Conservation (phyloP, 2,888 invertebrate species). For the Punctoribates punctum region DNA sequence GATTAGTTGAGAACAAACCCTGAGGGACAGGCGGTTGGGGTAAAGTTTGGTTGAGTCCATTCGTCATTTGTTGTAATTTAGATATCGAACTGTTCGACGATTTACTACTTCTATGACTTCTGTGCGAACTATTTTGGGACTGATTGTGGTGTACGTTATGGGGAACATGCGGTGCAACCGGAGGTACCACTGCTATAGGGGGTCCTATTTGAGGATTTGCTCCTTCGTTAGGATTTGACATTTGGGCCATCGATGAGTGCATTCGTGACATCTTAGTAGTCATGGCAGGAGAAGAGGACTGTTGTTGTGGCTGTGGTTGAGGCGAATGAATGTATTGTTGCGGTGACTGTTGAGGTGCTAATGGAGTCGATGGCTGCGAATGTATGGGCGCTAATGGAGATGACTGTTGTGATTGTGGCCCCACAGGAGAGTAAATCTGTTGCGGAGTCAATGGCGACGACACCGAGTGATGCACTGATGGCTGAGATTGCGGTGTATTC, state of each 20-base stretch:
- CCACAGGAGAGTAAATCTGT: conserved; percentile 22
- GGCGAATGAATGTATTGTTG: conserved; percentile 28
- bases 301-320: conserved; percentile 18
- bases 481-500: conserved; percentile 30
- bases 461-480: neutral
- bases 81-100: conserved; percentile 23
- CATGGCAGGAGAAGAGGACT: conserved; percentile 10
- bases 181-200: neutral
- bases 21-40: neutral
- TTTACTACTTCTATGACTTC: conserved; percentile 21
- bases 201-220: neutral
- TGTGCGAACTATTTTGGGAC: neutral
- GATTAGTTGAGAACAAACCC: neutral
- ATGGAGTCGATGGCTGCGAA: conserved; percentile 29
- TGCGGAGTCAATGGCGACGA: conserved; percentile 28
- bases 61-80: conserved; percentile 30
- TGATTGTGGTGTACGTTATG: neutral
- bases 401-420: neutral
- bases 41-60: conserved; percentile 14
- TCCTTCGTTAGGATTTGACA: neutral
- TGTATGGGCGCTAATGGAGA: conserved; percentile 5
- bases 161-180: neutral
- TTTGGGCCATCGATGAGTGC: neutral
- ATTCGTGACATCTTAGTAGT: conserved; percentile 2
- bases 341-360: conserved; percentile 24